phyloP scores from a whole-genome alignment of 2,113 vertebrate genomes.

The Antechinus flavipes region DNA sequence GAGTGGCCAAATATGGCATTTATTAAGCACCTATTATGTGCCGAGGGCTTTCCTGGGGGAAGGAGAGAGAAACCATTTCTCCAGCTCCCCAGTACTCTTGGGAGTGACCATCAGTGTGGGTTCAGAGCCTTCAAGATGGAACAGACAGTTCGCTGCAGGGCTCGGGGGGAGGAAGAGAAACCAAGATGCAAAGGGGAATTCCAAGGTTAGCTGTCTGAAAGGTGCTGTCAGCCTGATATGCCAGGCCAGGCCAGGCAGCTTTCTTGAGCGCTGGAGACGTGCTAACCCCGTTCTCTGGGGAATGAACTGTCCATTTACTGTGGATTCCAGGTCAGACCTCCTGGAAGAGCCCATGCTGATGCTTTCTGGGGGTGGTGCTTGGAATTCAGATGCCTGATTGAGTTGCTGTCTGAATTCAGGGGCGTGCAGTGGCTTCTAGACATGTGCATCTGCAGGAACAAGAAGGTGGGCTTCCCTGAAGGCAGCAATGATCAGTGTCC shows the following conservation, averaged over 20 bases:
- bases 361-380: slow-evolving; percentile 55
- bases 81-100: neutral
- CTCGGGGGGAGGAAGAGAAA: slow-evolving; percentile 47
- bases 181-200: slow-evolving; percentile 72
- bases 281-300: slow-evolving; percentile 43
- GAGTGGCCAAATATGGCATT: neutral
- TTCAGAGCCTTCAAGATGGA: neutral
- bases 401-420: slow-evolving; percentile 37
- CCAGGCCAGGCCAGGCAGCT: slow-evolving; percentile 51
- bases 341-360: slow-evolving; percentile 52
- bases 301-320: slow-evolving; percentile 54
- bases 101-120: neutral
- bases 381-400: slow-evolving; percentile 56
- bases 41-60: neutral
- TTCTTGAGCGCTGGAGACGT: neutral
- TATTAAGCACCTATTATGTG: neutral
- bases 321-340: slow-evolving; percentile 65
- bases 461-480: neutral
- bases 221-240: slow-evolving; percentile 43
- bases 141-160: slow-evolving; percentile 8
- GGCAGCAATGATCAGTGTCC: neutral
- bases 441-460: neutral
- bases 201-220: slow-evolving; percentile 76
- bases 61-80: neutral
- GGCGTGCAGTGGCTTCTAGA: neutral